Evolutionary conservation across 2,113 vertebrate genomes (phyloP).

Genomic region (Copsychus sechellarum): DNA sequence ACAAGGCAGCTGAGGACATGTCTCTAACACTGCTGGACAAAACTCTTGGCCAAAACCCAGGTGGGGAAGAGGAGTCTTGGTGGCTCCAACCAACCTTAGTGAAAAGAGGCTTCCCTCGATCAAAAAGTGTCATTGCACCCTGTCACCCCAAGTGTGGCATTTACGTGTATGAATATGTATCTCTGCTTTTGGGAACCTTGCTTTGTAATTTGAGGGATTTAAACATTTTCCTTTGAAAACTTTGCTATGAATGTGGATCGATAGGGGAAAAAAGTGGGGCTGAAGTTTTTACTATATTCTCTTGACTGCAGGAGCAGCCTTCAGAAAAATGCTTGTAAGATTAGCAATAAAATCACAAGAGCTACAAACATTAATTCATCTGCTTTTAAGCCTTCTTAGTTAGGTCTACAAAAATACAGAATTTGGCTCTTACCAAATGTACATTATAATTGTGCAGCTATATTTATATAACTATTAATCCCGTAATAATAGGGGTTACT

Average conservation of each 20-base stretch:
- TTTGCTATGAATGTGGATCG: neutral
- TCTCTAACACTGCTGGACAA: neutral
- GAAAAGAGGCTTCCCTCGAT: neutral
- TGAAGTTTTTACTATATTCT: neutral
- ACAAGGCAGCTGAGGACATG: neutral
- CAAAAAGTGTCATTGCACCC: neutral
- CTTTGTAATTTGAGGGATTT: neutral
- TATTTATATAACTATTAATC: neutral
- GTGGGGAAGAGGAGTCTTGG: neutral
- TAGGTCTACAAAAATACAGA: neutral
- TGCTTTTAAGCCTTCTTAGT: neutral
- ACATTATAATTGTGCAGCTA: neutral
- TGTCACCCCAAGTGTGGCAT: neutral
- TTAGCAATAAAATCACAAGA: neutral
- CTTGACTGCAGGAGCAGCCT: neutral
- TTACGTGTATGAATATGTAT: neutral
- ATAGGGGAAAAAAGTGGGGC: accelerated
- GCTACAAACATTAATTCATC: neutral
- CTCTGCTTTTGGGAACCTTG: neutral
- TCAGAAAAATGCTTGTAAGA: neutral
- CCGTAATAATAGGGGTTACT: neutral
- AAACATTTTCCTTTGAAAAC: neutral
- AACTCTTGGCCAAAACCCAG: neutral
- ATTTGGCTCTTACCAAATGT: neutral
- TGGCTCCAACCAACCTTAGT: neutral